Conservation (phyloP, 2,797 vertebrate species). For the Scarus forsteni region DNA sequence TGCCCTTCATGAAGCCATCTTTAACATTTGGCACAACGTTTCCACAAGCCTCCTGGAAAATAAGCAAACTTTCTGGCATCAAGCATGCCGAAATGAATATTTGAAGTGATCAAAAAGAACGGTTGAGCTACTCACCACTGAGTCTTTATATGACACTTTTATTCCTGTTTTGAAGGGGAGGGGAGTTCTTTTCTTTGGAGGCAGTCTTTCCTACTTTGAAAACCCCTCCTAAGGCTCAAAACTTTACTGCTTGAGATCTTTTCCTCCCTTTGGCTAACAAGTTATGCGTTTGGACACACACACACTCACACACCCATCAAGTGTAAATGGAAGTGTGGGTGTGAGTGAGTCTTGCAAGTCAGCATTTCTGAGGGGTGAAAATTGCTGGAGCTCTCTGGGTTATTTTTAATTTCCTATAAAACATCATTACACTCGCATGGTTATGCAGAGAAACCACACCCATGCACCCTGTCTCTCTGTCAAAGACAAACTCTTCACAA, state of each 20-base stretch:
- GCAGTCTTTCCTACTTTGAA: too few species aligned
- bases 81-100: too few species aligned
- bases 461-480: constrained; percentile 24
- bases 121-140: too few species aligned
- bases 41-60: too few species aligned
- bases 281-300: constrained; percentile 23
- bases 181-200: too few species aligned
- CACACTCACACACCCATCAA: constrained; percentile 14
- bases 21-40: too few species aligned
- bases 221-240: constrained; percentile 6
- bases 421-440: constrained; percentile 54
- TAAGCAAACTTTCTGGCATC: too few species aligned
- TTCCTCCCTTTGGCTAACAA: constrained; percentile 21
- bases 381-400: constrained; percentile 63
- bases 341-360: constrained; percentile 58
- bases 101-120: too few species aligned
- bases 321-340: constrained; percentile 31
- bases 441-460: constrained; percentile 30
- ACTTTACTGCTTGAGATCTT: constrained; percentile 1
- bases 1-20: too few species aligned
- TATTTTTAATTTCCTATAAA: constrained; percentile 78
- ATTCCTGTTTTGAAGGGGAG: too few species aligned
- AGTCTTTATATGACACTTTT: too few species aligned
- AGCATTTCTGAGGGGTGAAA: constrained; percentile 67
- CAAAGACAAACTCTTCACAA: constrained; percentile 65